phyloP scores from a whole-genome alignment of 2,888 invertebrate species.

The Papilio demoleus region DNA sequence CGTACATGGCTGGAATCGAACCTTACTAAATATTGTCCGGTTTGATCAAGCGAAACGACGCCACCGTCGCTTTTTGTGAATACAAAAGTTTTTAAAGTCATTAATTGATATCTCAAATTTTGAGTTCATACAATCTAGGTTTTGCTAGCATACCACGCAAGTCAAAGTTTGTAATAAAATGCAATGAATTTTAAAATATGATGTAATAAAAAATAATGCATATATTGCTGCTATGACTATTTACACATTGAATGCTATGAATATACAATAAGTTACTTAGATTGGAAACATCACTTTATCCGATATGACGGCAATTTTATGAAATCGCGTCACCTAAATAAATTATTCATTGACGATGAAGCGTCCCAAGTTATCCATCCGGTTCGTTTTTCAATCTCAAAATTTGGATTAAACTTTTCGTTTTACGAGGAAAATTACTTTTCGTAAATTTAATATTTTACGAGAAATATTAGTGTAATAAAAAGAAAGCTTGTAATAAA shows the following conservation, averaged over 20 bases:
- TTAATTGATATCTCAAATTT: too few relatives aligned
- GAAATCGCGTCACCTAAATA: slow-evolving; percentile 40
- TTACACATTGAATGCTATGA: slow-evolving; percentile 24
- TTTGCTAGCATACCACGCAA: too few relatives aligned
- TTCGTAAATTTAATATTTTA: slow-evolving; percentile 27
- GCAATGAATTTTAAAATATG: too few relatives aligned
- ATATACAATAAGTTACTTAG: slow-evolving; percentile 35
- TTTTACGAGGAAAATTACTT: slow-evolving; percentile 25
- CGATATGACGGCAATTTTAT: slow-evolving; percentile 37
- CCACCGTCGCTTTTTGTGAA: too few relatives aligned
- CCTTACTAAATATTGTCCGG: too few relatives aligned
- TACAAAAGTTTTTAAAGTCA: too few relatives aligned
- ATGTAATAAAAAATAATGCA: too few relatives aligned
- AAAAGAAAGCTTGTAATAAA: neutral
- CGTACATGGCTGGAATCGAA: too few relatives aligned
- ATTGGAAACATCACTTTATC: slow-evolving; percentile 33
- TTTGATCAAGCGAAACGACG: too few relatives aligned
- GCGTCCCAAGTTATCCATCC: slow-evolving; percentile 33
- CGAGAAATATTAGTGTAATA: neutral
- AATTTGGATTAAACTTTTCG: slow-evolving; percentile 32
- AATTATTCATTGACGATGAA: slow-evolving; percentile 42
- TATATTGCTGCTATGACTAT: neutral
- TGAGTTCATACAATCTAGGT: too few relatives aligned
- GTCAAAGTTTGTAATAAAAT: too few relatives aligned
- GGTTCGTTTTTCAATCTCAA: slow-evolving; percentile 34